Evolutionary conservation across 2,888 invertebrate species (phyloP).

Genomic region (Mythimna pallens): DNA sequence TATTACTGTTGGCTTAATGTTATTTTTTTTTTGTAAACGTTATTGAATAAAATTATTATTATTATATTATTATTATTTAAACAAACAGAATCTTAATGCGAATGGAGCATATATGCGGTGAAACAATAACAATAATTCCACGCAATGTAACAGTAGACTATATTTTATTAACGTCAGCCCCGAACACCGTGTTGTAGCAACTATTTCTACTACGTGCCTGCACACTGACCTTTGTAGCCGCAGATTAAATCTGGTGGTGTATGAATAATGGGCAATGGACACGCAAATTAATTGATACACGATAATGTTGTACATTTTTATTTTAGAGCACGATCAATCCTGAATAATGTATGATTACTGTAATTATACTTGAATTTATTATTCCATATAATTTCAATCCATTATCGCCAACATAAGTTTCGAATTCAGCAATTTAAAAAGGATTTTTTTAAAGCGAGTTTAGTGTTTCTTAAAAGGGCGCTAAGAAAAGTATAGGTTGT

Average conservation of each 20-base stretch:
- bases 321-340: not conserved
- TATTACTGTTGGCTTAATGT: too few species aligned
- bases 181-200: constrained; percentile 24
- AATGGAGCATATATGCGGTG: not conserved
- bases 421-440: too few species aligned
- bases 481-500: too few species aligned
- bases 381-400: too few species aligned
- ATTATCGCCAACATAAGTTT: too few species aligned
- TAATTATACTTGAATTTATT: too few species aligned
- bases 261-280: constrained; percentile 54
- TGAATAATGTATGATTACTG: not conserved
- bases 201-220: constrained; percentile 34
- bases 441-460: too few species aligned
- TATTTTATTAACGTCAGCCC: constrained; percentile 35
- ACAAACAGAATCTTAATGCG: too few species aligned
- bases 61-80: too few species aligned
- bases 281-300: constrained; percentile 51
- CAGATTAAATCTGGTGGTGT: constrained; percentile 52
- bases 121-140: constrained; percentile 24
- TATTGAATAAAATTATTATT: too few species aligned
- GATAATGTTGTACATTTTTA: not conserved
- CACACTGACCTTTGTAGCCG: constrained; percentile 37
- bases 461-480: too few species aligned
- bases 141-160: constrained; percentile 27
- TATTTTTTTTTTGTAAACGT: too few species aligned